Conservation (phyloP, 2,888 invertebrate genomes). For the Calephelis perditalis region DNA sequence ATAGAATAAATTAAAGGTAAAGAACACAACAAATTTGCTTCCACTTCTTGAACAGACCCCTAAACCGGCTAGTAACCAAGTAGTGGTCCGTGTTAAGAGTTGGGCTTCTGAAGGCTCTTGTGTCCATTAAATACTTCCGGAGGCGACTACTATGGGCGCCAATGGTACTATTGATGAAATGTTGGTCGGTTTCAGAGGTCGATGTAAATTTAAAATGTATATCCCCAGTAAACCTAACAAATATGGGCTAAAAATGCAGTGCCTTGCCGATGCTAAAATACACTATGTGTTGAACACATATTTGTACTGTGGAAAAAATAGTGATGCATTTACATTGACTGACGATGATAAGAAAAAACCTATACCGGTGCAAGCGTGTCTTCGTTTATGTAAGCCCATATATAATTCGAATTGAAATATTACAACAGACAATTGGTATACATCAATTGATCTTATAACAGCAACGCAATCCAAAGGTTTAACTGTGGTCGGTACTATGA, state of each 20-base stretch:
- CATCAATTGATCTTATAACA: slow-evolving; percentile 23
- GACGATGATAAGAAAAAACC: slow-evolving; percentile 21
- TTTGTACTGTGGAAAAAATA: slow-evolving; percentile 25
- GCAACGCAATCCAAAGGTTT: slow-evolving; percentile 24
- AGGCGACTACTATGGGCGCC: too few relatives aligned
- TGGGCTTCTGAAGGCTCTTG: too few relatives aligned
- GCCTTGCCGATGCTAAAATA: slow-evolving; percentile 26
- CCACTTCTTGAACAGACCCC: too few relatives aligned
- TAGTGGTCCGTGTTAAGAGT: too few relatives aligned
- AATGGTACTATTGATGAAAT: too few relatives aligned
- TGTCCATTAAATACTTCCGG: too few relatives aligned
- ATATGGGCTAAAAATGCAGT: slow-evolving; percentile 22
- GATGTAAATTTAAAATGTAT: slow-evolving; percentile 13
- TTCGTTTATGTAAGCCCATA: slow-evolving; percentile 25
- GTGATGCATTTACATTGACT: slow-evolving; percentile 25
- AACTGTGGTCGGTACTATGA: slow-evolving; percentile 25
- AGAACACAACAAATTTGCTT: too few relatives aligned
- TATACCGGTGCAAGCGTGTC: too few relatives aligned
- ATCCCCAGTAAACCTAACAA: slow-evolving; percentile 30
- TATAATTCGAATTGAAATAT: slow-evolving; percentile 29
- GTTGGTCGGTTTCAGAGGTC: too few relatives aligned
- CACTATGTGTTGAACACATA: slow-evolving; percentile 24
- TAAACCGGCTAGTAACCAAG: too few relatives aligned
- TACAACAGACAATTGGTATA: slow-evolving; percentile 28
- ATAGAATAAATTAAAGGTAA: too few relatives aligned